Percentiles rank a stretch among this genome's conserved stretches.
Evolutionary conservation across 2,797 vertebrate species (phyloP).

Genomic region (Kryptolebias ocellatus): DNA sequence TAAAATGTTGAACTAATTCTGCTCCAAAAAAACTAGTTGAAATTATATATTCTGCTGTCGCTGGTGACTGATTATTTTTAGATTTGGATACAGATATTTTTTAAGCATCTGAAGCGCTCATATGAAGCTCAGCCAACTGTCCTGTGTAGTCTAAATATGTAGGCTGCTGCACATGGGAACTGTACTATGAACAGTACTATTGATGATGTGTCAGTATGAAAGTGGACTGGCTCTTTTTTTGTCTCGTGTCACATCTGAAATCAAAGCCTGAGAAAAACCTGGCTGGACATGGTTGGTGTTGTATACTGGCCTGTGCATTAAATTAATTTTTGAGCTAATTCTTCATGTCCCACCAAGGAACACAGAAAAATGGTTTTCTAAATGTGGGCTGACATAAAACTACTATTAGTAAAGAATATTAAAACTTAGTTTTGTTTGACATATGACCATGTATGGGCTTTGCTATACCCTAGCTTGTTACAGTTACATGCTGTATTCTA

Average conservation of each 20-base stretch:
- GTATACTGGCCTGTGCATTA: too few relatives aligned
- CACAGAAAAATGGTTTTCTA: too few relatives aligned
- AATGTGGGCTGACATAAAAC: too few relatives aligned
- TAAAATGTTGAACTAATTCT: neutral
- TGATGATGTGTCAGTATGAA: neutral
- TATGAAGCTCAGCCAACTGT: neutral
- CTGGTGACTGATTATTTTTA: constrained; percentile 6
- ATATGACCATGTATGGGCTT: too few relatives aligned
- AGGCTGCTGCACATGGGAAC: neutral
- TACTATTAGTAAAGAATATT: too few relatives aligned
- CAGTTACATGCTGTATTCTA: too few relatives aligned
- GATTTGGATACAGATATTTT: neutral
- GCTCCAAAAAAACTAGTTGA: neutral
- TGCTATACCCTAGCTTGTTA: too few relatives aligned
- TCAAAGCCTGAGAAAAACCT: neutral
- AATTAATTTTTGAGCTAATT: too few relatives aligned
- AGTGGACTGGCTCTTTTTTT: neutral
- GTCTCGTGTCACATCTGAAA: neutral
- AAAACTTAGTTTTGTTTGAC: too few relatives aligned
- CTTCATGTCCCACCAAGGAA: too few relatives aligned
- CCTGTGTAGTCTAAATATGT: neutral
- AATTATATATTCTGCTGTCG: neutral
- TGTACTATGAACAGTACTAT: neutral
- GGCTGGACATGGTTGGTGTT: too few relatives aligned
- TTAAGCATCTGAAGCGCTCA: neutral